A percentile compares a stretch with the other conserved stretches of the same genome.
Evolutionary conservation across 2,888 invertebrate genomes (phyloP).

Genomic region (Monopis laevigella): DNA sequence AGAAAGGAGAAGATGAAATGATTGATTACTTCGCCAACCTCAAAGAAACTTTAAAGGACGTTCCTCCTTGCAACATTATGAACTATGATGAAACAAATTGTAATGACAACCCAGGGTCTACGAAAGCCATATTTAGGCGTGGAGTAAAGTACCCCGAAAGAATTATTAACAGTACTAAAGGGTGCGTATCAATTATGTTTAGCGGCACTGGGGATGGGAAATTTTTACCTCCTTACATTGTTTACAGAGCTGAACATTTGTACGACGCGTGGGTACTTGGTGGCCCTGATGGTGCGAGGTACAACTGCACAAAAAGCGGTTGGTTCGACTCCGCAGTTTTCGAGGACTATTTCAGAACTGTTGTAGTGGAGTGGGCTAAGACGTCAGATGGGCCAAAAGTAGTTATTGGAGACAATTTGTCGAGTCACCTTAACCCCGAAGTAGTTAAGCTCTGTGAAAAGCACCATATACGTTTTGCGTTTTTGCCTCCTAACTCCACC

Average conservation of each 20-base stretch:
- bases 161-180: slow-evolving; percentile 11
- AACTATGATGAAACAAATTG: slow-evolving; percentile 1
- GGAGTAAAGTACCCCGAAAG: slow-evolving; percentile 13
- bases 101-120: slow-evolving; percentile 11
- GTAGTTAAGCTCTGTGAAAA: slow-evolving; percentile 14
- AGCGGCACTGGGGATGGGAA: slow-evolving; percentile 13
- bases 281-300: slow-evolving; percentile 17
- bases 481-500: slow-evolving; percentile 20
- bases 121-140: slow-evolving; percentile 8
- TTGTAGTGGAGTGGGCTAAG: slow-evolving; percentile 16
- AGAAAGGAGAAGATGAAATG: slow-evolving; percentile 12
- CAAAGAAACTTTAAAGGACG: slow-evolving; percentile 14
- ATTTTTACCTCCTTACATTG: slow-evolving; percentile 19
- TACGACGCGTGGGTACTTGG: slow-evolving; percentile 18
- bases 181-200: slow-evolving; percentile 13
- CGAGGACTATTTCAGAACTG: slow-evolving; percentile 13
- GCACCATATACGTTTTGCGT: slow-evolving; percentile 13
- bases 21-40: slow-evolving; percentile 17
- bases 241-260: slow-evolving; percentile 21
- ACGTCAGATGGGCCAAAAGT: slow-evolving; percentile 17
- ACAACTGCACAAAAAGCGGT: slow-evolving; percentile 14
- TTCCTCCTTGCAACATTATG: slow-evolving; percentile 6
- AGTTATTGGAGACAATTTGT: slow-evolving; percentile 20
- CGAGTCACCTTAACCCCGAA: slow-evolving; percentile 20
- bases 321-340: slow-evolving; percentile 16